Percentiles rank a stretch among this genome's conserved stretches.
Evolutionary conservation across 2,113 vertebrate genomes (phyloP).

Genomic region (Sterna hirundo): DNA sequence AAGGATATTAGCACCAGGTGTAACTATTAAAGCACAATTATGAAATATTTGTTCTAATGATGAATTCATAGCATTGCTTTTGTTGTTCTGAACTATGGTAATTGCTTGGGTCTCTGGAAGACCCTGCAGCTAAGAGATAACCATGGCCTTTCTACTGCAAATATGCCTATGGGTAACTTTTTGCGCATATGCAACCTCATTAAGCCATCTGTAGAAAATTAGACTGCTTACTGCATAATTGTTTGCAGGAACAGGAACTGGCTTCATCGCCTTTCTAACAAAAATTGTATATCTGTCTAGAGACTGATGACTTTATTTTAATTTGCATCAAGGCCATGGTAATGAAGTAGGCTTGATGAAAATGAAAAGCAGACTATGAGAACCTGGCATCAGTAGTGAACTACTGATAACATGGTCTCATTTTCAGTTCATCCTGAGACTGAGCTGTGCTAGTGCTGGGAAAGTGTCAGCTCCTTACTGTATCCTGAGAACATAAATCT

Average conservation of each 20-base stretch:
- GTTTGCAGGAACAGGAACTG: slow-evolving; percentile 25
- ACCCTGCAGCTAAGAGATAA: slow-evolving; percentile 37
- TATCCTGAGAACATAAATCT: background rate
- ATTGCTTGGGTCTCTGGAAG: background rate
- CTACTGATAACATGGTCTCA: background rate
- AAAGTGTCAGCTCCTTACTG: background rate
- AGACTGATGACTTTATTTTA: slow-evolving; percentile 34
- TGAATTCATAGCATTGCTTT: background rate
- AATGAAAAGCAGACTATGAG: slow-evolving; percentile 19
- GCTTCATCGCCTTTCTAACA: slow-evolving; percentile 17
- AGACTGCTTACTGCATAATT: slow-evolving; percentile 34
- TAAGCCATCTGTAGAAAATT: slow-evolving; percentile 57
- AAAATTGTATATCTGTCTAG: slow-evolving; percentile 30
- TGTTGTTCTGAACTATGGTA: background rate
- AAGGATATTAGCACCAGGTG: background rate
- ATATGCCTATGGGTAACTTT: slow-evolving; percentile 27
- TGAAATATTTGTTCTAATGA: background rate
- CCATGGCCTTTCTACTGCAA: background rate
- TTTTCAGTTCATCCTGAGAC: background rate
- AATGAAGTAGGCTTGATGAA: slow-evolving; percentile 20
- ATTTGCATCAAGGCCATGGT: slow-evolving; percentile 10
- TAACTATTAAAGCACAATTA: background rate
- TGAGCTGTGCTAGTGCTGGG: background rate
- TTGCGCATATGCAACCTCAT: background rate
- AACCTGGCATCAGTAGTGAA: background rate